These are phyloP conservation scores for Ostrea denselamellosa DNA, from an alignment of 1,140 invertebrate genomes.

Conservation along the genomic window DNA sequence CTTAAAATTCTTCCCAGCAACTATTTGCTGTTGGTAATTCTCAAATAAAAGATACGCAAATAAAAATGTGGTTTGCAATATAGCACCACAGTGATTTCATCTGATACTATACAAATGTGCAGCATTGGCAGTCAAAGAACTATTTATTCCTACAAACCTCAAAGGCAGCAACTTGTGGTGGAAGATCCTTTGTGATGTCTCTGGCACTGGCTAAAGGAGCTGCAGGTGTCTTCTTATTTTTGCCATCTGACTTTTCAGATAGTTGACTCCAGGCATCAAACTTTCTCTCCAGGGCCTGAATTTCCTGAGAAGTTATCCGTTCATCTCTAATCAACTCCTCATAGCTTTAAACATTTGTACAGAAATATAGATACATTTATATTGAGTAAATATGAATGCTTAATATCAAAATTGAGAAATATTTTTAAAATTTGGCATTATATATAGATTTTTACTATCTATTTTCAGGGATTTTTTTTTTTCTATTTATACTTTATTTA, in stretches of 20 bases:
- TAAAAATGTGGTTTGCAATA: too few species aligned
- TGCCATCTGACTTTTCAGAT: slow-evolving; percentile 28
- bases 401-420: too few species aligned
- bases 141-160: slow-evolving; percentile 65
- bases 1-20: too few species aligned
- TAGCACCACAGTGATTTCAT: too few species aligned
- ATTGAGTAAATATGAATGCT: not conserved
- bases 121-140: too few species aligned
- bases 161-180: slow-evolving; percentile 77
- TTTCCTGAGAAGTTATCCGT: slow-evolving; percentile 69
- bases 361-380: not conserved
- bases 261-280: slow-evolving; percentile 75
- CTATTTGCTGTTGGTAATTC: too few species aligned
- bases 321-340: slow-evolving; percentile 76
- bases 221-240: slow-evolving; percentile 22
- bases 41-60: too few species aligned
- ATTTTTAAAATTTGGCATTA: too few species aligned
- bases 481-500: too few species aligned
- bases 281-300: slow-evolving; percentile 74
- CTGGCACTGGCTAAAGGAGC: slow-evolving; percentile 63
- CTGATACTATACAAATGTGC: too few species aligned
- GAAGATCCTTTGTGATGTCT: slow-evolving; percentile 75
- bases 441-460: too few species aligned
- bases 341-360: slow-evolving; percentile 64
- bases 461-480: too few species aligned